Base-by-base conservation (phyloP, 2,797 vertebrate species). In the Nothura maculosa region DNA sequence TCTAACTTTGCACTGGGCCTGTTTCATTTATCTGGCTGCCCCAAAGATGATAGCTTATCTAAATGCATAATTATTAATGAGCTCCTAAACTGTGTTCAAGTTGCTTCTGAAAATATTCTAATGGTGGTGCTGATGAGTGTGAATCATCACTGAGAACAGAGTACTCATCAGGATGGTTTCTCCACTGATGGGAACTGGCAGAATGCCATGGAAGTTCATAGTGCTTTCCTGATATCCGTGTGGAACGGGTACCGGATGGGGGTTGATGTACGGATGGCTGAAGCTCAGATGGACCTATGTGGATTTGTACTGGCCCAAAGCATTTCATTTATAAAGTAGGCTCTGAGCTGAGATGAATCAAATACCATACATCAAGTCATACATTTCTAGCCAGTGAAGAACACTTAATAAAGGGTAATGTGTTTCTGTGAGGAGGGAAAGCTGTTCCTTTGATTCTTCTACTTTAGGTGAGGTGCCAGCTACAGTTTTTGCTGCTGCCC, bases 101-200 rank as follows among this genome's bases (percentile, higher is more conserved):
- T 70, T 81, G 63, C 58, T 91, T 88, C 89, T 90, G 83, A 85
- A 95, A 93, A 88, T 94, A 86, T 86, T 93, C 66, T 91, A 86
- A 92, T 94, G 75, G 67, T 0, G 0, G 28, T 64, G 77, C 40
- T 94, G 93, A 84, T 0, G 2, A 91, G 74, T 38, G 74, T 95
- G 93, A 96, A 57, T 95, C 94, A 95, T 77, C 28, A 10, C 55
- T 11, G 30, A 80, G 87, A 96, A 88, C 73, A 57, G 18, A 2
- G 70, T 89, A 72, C 82, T 95, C 85, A 80, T 88, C 89, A 68
- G 93, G 89, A 75, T 13, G 58, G 74, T 75, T 95, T 57, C 82
- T 90, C 82, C 81, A 94, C 91, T 93, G 95, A 87, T 84, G 87
- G 77, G 54, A 57, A 77, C 47, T 95, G 93, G 92, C 93, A 88